These are phyloP conservation scores for Macaca mulatta DNA, from an alignment of 2,113 vertebrate species.

Conservation along the genomic window DNA sequence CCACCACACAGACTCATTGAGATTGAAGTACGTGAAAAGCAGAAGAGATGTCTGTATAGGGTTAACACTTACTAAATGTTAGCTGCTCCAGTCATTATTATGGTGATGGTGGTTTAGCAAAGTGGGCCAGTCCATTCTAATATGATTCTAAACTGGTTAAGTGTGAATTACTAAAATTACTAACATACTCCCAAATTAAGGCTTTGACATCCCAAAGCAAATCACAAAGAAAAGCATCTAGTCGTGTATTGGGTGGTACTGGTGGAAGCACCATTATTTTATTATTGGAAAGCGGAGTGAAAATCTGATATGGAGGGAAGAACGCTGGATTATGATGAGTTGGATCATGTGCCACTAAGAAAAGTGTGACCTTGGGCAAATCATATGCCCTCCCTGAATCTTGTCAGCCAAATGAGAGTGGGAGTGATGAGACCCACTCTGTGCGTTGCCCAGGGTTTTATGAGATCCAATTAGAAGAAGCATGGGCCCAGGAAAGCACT, in stretches of 20 bases:
- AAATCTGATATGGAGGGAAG: background rate
- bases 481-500: background rate
- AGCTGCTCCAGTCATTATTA: background rate
- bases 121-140: background rate
- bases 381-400: background rate
- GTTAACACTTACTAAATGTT: background rate
- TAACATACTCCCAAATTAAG: background rate
- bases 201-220: background rate
- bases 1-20: background rate
- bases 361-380: constrained; percentile 62
- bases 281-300: background rate
- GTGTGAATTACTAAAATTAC: background rate
- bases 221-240: background rate
- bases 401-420: constrained; percentile 31
- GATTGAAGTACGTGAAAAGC: background rate
- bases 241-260: background rate
- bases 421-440: constrained; percentile 14
- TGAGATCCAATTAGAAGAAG: constrained; percentile 38
- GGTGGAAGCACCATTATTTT: background rate
- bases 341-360: background rate
- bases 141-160: background rate
- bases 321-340: background rate
- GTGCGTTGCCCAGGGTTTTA: constrained; percentile 2
- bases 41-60: background rate
- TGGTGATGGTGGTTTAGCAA: background rate